These are phyloP conservation scores for Hypselothyrea guttata DNA, from an alignment of 2,888 invertebrate species.

Conservation along the genomic window DNA sequence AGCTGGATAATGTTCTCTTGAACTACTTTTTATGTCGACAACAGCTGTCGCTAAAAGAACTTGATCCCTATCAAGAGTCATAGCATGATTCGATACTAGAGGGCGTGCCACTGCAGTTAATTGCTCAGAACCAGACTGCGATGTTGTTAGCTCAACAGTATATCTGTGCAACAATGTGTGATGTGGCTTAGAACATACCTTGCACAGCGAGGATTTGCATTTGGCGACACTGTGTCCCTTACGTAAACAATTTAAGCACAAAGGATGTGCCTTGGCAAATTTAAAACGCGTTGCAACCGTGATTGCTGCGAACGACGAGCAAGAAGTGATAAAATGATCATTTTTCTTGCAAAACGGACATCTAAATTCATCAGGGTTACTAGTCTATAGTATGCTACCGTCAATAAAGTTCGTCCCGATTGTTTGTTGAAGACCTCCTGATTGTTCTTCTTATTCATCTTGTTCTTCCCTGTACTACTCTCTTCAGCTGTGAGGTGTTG, in stretches of 20 bases:
- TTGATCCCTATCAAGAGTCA: too few relatives aligned
- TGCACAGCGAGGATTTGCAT: background rate
- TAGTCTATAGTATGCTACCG: background rate
- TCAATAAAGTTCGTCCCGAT: background rate
- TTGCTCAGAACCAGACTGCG: too few relatives aligned
- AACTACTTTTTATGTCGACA: too few relatives aligned
- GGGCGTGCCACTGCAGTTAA: too few relatives aligned
- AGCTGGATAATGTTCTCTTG: too few relatives aligned
- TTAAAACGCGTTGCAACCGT: background rate
- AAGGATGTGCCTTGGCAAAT: background rate
- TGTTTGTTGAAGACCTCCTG: too few relatives aligned
- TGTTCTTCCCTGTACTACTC: too few relatives aligned
- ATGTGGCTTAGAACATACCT: background rate
- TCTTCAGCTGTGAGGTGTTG: too few relatives aligned
- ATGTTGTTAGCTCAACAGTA: too few relatives aligned
- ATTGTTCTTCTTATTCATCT: too few relatives aligned
- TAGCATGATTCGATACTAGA: too few relatives aligned
- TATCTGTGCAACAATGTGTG: background rate
- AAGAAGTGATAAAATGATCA: background rate
- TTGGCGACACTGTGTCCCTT: background rate
- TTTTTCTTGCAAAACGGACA: slow-evolving; percentile 2
- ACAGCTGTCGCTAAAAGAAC: too few relatives aligned
- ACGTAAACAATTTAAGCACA: background rate
- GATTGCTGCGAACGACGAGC: background rate
- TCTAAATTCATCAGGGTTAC: background rate